Evolutionary conservation across 2,113 vertebrate species (phyloP), one percentile per base, ranked within the genome.

Genomic region (Pteronura brasiliensis): DNA sequence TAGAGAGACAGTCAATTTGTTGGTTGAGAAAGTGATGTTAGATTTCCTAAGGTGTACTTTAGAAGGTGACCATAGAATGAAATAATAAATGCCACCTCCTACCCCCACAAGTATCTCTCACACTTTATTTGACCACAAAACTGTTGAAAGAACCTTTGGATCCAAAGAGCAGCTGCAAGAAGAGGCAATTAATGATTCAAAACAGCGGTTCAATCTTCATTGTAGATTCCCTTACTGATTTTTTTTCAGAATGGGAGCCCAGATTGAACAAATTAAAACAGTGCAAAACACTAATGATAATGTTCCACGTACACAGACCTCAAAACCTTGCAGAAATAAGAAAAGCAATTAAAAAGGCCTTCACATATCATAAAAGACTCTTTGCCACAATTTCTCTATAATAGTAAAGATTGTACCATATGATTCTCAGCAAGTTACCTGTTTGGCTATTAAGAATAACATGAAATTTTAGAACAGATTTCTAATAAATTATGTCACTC

Each of bases 1-100:
- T 47, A 81, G 44, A 84, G 63, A 88, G 79, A 74, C 42, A 80
- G 80, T 76, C 88, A 92, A 95, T 95, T 83, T 93, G 47, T 61
- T 96, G 69, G 27, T 65, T 96, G 36, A 81, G 17, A 96, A 81
- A 15, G 23, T 29, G 47, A 87, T 72, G 9, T 67, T 90, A 44
- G 44, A 59, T 89, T 96, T 59, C 90, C 34, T 77, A 49, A 94
- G 82, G 39, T 55, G 39, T 21, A 57, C 8, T 92, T 90, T 91
- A 76, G 47, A 97, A 89, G 4, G 63, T 57, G 20, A 52, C 23
- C 34, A 44, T 34, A 5, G 42, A 92, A 61, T 63, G 36, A 47
- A 71, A 87, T 83, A 39, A 39, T 95, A 34, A 88, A 13, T 52
- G 21, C 20, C 10, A 10, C 12, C n/a, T 0, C 5, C 42, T 20